Evolutionary conservation across 2,888 invertebrate species (phyloP), one percentile per base, ranked within the genome.

Genomic region (Plemyria rubiginata): DNA sequence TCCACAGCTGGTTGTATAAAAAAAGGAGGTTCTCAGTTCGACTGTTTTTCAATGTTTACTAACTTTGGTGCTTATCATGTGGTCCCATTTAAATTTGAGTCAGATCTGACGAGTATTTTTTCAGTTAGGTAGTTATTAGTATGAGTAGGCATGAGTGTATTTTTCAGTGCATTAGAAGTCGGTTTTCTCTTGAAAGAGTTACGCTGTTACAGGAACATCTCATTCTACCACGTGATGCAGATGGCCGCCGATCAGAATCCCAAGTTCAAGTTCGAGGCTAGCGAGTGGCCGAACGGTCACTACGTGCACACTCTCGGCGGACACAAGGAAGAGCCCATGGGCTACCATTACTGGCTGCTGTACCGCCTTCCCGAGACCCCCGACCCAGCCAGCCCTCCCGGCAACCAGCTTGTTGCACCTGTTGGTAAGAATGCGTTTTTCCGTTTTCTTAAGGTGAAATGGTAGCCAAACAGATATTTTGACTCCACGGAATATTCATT

Each of bases 221-320:
- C 94, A 49, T 95, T 95, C 86, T 95, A 94, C 83, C 95, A 94
- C 79, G 95, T 96, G 70, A 97, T 97, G 97, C 95, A 96, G 81
- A 94, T 96, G 88, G 98, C 98, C 0, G 96, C 97, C 62, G 96
- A 96, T 68, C 94, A 95, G 76, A 97, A 97, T 81, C 93, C 96
- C 0, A 94, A 94, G 82, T 94, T 93, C 84, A 95, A 95, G 78
- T 96, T 96, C 81, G 95, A 95, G 70, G 97, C 97, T 0, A 96
- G 97, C 72, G 96, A 97, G 81, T 98, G 98, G 98, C 97, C 98
- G 0, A 98, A 97, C 81, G 98, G 98, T 0, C 97, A 98, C 84
- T 98, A 98, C 84, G 97, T 98, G 28, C 97, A 98, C 86, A 97
- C 97, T 0, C 92, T 98, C 70, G 96, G 95, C 0, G 96, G 96